phyloP scores from a whole-genome alignment of 2,113 vertebrate genomes.

The Saccopteryx leptura region DNA sequence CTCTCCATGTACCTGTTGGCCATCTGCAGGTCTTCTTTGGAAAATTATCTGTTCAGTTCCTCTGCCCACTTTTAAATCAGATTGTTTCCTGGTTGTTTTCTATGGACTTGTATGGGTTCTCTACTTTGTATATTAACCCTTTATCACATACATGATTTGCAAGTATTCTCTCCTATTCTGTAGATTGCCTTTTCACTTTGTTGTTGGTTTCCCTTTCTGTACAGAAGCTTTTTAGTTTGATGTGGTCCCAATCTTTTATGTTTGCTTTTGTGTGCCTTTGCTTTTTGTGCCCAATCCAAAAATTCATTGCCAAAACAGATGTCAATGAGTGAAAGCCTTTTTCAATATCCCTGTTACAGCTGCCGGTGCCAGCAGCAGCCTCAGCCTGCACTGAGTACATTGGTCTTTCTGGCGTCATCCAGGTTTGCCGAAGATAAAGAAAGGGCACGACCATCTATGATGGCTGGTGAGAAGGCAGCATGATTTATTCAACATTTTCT shows the following conservation, averaged over 20 bases:
- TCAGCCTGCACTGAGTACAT: not conserved
- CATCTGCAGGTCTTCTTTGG: not conserved
- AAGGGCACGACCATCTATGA: not conserved
- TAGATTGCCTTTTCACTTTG: not conserved
- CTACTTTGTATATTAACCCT: conserved; percentile 25
- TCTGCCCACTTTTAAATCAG: not conserved
- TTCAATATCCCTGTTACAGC: not conserved
- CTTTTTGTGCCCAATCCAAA: not conserved
- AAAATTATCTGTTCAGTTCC: not conserved
- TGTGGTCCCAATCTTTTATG: not conserved
- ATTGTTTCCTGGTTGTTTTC: not conserved
- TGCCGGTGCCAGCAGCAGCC: not conserved
- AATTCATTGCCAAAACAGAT: not conserved
- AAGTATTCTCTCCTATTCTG: conserved; percentile 5
- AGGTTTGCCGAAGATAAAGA: not conserved
- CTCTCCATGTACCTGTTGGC: not conserved
- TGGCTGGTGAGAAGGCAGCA: not conserved
- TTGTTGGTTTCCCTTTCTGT: not conserved
- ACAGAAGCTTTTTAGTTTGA: not conserved
- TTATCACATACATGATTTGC: not conserved
- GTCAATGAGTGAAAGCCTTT: not conserved
- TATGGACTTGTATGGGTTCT: not conserved
- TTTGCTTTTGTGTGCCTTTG: conserved; percentile 8
- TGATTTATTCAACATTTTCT: conserved; percentile 16
- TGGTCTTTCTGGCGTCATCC: not conserved